Evolutionary conservation across 1,140 invertebrate genomes (phyloP), one percentile per base, ranked within the genome.

Genomic region (Zophobas atratus): DNA sequence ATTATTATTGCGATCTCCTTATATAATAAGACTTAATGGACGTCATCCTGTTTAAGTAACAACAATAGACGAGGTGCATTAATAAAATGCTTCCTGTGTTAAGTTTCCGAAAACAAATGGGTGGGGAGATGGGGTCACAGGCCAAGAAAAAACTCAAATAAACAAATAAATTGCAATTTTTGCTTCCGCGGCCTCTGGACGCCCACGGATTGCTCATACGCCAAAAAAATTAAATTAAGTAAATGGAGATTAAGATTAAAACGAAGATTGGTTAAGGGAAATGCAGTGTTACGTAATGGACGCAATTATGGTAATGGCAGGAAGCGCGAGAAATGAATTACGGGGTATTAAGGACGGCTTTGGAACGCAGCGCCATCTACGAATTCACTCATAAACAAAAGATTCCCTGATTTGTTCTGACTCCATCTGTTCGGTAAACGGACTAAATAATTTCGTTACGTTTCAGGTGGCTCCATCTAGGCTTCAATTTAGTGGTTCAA

Each of bases 401-500:
- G 20, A 20, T 20, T 20, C 20, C 20, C 20, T 20, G 20, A 20
- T 20, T 20, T 20, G 20, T 20, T 20, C 20, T 20, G 20, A 20
- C 20, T 20, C 20, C 20, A 20, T 20, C 20, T 20, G 20, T 20
- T 20, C 20, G 20, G 20, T 20, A 20, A 20, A 20, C 20, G 20
- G 20, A 20, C 20, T 20, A 20, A 20, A 20, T 20, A 20, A 20
- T 20, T 20, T 20, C 20, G 20, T 20, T 20, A 83, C 82, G 81
- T 80, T 90, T 91, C 89, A 96, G 94, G 84, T 99, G 97, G 96
- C 91, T 98, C 63, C 97, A 98, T 88, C 89, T 99, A 79, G 92
- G 96, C 35, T 98, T 98, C 90, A 99, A 99, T 89, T 91, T 98
- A 80, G 91, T 96, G 36, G 95, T 99, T 35, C 97, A 99, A 88